Base-by-base conservation (phyloP, 1,140 invertebrate species). In the Lethocerus indicus region DNA sequence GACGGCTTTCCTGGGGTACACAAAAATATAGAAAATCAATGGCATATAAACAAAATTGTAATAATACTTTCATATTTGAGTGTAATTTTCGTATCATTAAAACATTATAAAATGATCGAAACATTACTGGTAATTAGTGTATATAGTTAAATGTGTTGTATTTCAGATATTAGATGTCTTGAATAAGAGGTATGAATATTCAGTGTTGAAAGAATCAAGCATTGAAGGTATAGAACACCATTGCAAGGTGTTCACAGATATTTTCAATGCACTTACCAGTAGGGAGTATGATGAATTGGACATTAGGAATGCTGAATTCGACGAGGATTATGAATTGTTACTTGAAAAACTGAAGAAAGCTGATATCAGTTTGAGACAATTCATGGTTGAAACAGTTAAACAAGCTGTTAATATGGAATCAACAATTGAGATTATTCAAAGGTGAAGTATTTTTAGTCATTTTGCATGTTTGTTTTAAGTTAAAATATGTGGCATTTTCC, bases 231-330 rank as follows among this genome's bases (percentile, higher is more conserved):
- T 87, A 62, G 78, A 85, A 57, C 65, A 69, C 46, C 78, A 77
- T 60, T 75, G 77, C 7, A 63, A 71, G 21, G 76, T 75, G 57
- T 84, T 87, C 54, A 72, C 73, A 40, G 66, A 68, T 26, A 72
- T 83, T 47, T 79, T 79, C 44, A 72, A 80, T 12, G 67, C 69
- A 14, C 81, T 89, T 42, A 73, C 75, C 4, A 69, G 71, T 1
- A 76, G 81, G 59, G 72, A 73, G 0, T 87, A 88, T 55, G 83
- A 90, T 65, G 78, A 81, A 2, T 60, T 90, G 16, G 79, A 89
- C 63, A 81, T 87, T 60, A 64, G 81, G 18, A 72, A 76, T 56
- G 65, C 68, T 3, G 69, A 74, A 43, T 89, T 90, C 61, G 79
- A 87, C 56, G 67, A 66, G 26, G 84, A 89, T 63, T 88, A 79